Evolutionary conservation across 2,113 vertebrate species (phyloP).

Genomic region (Menura novaehollandiae): DNA sequence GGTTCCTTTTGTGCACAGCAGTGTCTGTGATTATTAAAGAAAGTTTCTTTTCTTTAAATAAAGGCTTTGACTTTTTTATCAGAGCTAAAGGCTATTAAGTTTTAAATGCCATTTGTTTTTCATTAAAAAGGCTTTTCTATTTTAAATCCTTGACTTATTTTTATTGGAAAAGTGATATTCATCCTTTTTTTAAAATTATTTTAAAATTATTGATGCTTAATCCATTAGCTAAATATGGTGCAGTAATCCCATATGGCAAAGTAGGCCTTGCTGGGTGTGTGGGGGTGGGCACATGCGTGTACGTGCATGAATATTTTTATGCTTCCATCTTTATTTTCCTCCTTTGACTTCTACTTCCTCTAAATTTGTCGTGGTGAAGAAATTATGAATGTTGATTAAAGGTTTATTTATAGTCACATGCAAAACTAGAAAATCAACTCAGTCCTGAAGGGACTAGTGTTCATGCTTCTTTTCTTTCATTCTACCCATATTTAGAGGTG

Average conservation of each 20-base stretch:
- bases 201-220: not conserved
- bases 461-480: not conserved
- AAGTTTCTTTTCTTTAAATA: not conserved
- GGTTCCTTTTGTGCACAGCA: not conserved
- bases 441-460: not conserved
- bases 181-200: not conserved
- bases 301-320: not conserved
- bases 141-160: slow-evolving; percentile 38
- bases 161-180: slow-evolving; percentile 34
- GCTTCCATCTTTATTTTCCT: not conserved
- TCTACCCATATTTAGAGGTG: not conserved
- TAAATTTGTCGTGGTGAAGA: not conserved
- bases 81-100: slow-evolving; percentile 30
- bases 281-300: not conserved
- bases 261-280: not conserved
- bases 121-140: slow-evolving; percentile 49
- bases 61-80: slow-evolving; percentile 34
- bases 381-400: not conserved
- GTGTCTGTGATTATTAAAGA: not conserved
- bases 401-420: not conserved
- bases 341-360: not conserved
- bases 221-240: not conserved
- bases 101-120: slow-evolving; percentile 60
- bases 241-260: not conserved
- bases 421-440: not conserved